A percentile compares a stretch with the other conserved stretches of the same genome.
phyloP scores from a whole-genome alignment of 2,888 invertebrate genomes.

The Watsonalla cultraria region DNA sequence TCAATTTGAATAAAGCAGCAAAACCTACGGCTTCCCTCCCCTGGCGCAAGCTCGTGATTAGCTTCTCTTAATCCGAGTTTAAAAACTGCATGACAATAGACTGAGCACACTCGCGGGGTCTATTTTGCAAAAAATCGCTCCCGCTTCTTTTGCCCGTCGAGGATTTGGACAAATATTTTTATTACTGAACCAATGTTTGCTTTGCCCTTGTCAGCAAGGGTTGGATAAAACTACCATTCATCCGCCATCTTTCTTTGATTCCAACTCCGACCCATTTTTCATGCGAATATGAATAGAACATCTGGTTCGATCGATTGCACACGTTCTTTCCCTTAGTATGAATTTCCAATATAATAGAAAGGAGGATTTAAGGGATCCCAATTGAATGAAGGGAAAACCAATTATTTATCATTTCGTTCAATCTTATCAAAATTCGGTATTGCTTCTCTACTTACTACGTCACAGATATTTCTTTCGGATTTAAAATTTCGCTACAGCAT shows the following conservation, averaged over 20 bases:
- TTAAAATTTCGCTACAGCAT: no score
- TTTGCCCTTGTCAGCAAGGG: constrained; percentile 65
- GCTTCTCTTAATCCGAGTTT: constrained; percentile 68
- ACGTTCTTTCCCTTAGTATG: constrained; percentile 37
- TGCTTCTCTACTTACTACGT: no score
- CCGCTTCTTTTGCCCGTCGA: constrained; percentile 55
- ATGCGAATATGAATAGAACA: constrained; percentile 58
- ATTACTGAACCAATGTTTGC: constrained; percentile 75
- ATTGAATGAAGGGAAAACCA: not conserved
- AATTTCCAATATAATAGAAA: constrained; percentile 11
- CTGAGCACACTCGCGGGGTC: constrained; percentile 46
- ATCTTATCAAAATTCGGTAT: not conserved
- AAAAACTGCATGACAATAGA: constrained; percentile 67
- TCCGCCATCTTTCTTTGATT: constrained; percentile 58
- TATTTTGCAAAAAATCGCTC: constrained; percentile 51
- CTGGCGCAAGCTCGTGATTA: constrained; percentile 47
- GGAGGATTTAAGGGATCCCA: constrained; percentile 6
- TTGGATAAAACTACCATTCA: constrained; percentile 59
- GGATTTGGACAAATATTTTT: constrained; percentile 73
- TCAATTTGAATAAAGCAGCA: not conserved
- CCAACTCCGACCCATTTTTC: constrained; percentile 48
- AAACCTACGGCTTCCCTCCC: constrained; percentile 28
- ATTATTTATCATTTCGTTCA: not conserved
- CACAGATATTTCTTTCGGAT: no score
- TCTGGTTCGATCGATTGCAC: constrained; percentile 43